Evolutionary conservation across 2,888 invertebrate genomes (phyloP).

Genomic region (Xylota segnis): DNA sequence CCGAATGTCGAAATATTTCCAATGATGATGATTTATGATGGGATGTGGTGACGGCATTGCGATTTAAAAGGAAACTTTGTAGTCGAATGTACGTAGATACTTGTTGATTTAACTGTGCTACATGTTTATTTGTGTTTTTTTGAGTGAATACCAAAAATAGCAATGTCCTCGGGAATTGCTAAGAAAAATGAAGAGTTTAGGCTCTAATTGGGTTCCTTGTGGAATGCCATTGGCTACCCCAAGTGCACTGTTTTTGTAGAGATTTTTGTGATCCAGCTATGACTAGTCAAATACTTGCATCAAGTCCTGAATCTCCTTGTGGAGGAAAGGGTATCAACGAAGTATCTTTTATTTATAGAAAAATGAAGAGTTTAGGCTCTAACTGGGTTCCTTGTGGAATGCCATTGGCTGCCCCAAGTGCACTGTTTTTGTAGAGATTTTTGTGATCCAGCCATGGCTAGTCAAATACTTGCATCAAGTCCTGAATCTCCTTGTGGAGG

Average conservation of each 20-base stretch:
- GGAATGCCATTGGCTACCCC: not conserved
- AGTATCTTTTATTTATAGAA: too few species aligned
- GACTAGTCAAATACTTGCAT: too few species aligned
- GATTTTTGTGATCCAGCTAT: too few species aligned
- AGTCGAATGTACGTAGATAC: not conserved
- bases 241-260: too few species aligned
- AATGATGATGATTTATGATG: constrained; percentile 60
- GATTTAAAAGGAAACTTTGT: constrained; percentile 24
- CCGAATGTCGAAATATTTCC: constrained; percentile 15
- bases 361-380: not conserved
- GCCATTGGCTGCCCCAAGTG: too few species aligned
- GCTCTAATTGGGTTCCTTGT: not conserved
- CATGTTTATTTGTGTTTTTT: not conserved
- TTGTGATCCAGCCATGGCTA: too few species aligned
- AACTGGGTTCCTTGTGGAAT: not conserved
- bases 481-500: too few species aligned
- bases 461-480: too few species aligned
- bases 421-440: too few species aligned
- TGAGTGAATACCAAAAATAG: not conserved
- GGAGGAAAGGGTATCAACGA: too few species aligned
- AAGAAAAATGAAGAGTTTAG: not conserved
- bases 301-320: too few species aligned
- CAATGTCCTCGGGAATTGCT: not conserved
- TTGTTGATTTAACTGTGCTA: constrained; percentile 10
- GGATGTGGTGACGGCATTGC: constrained; percentile 35